These are phyloP conservation scores for Vulpes ferrilata DNA, from an alignment of 2,113 vertebrate species.

Conservation along the genomic window DNA sequence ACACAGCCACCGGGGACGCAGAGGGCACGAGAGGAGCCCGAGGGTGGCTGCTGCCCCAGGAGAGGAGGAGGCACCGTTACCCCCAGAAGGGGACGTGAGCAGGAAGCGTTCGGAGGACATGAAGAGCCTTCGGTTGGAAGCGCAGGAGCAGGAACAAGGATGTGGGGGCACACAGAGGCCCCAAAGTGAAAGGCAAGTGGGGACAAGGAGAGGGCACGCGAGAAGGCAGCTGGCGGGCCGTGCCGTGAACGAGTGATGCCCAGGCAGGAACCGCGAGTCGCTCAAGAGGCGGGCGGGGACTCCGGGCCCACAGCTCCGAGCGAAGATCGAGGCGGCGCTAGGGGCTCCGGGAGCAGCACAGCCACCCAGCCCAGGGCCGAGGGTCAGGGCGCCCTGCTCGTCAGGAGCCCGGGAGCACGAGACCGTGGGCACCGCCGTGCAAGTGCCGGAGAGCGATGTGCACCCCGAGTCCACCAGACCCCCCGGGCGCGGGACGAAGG, in stretches of 20 bases:
- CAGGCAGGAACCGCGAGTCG: background rate
- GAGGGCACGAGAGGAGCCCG: background rate
- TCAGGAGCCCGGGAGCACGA: background rate
- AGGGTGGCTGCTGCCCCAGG: background rate
- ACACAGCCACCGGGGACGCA: background rate
- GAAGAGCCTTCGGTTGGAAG: fast-evolving
- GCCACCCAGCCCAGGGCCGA: too few species aligned
- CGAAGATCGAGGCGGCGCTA: background rate
- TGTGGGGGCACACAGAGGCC: fast-evolving
- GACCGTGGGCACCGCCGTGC: fast-evolving
- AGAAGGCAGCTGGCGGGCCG: background rate
- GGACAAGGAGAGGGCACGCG: background rate
- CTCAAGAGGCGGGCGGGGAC: background rate
- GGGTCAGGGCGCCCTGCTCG: background rate
- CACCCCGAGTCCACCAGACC: background rate
- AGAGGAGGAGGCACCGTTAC: fast-evolving
- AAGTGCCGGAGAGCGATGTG: fast-evolving
- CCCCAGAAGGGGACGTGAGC: background rate
- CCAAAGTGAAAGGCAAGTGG: fast-evolving
- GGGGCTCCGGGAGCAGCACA: fast-evolving
- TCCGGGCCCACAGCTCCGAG: background rate
- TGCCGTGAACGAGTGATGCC: background rate
- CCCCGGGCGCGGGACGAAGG: fast-evolving
- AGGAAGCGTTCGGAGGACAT: background rate
- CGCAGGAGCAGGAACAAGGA: too few species aligned